Evolutionary conservation across 2,888 invertebrate species (phyloP).

Genomic region (Pyrgus malvae): DNA sequence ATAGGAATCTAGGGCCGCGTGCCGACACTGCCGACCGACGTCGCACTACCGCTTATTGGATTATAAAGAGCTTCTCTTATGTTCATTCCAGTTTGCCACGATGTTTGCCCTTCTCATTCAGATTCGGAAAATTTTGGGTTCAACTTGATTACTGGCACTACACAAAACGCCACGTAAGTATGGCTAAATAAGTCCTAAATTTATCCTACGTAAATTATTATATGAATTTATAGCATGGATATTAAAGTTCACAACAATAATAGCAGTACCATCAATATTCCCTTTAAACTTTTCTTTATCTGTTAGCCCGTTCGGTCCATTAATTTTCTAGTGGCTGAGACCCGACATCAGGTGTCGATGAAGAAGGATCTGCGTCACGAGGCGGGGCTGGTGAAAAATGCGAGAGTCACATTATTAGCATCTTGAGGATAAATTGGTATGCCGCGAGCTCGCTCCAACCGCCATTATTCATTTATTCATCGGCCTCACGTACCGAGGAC

Average conservation of each 20-base stretch:
- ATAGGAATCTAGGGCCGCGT: conserved; percentile 67
- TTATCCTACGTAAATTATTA: too few relatives aligned
- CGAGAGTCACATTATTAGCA: conserved; percentile 70
- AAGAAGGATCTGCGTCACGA: conserved; percentile 58
- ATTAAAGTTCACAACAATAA: too few relatives aligned
- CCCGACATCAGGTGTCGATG: conserved; percentile 42
- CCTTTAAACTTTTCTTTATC: conserved; percentile 11
- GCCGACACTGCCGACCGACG: conserved; percentile 46
- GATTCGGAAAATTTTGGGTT: too few relatives aligned
- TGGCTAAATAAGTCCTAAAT: too few relatives aligned
- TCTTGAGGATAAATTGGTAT: conserved; percentile 72
- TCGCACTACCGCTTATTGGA: conserved; percentile 60
- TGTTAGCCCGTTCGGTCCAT: conserved; percentile 34
- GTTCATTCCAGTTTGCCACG: conserved; percentile 14
- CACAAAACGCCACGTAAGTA: too few relatives aligned
- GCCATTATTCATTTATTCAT: conserved; percentile 79
- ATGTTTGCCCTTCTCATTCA: conserved; percentile 3
- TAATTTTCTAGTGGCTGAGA: conserved; percentile 30
- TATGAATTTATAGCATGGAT: too few relatives aligned
- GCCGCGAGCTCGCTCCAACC: conserved; percentile 65
- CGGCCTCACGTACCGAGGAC: conserved; percentile 54
- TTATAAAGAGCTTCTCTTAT: conserved; percentile 52
- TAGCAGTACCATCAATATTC: conserved; percentile 29
- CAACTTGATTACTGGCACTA: too few relatives aligned
- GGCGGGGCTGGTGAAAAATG: conserved; percentile 66